Evolutionary conservation across 2,113 vertebrate genomes (phyloP), one percentile per base, ranked within the genome.

Genomic region (Prinia subflava): DNA sequence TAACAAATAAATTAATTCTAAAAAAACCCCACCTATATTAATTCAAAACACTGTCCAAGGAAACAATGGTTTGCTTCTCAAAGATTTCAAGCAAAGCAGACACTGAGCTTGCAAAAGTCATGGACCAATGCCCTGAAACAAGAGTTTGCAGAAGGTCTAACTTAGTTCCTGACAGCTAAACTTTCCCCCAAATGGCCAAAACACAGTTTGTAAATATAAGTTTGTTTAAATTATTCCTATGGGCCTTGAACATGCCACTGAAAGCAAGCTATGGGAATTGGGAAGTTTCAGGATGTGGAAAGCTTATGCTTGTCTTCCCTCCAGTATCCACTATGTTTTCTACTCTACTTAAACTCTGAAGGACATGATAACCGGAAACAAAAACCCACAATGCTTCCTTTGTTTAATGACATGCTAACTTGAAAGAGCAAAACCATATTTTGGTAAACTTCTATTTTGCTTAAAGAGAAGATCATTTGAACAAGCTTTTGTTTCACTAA

Each of bases 401-500:
- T 91, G 35, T 90, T 90, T 76, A 65, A 55, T 30, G 20, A 57
- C 35, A 89, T 2, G 14, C 14, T 41, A 69, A 55, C 55, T 79
- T 49, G 65, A 79, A 90, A 76, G 46, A 86, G 47, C 13, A 87
- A 94, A 90, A 8, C 7, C 20, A 4, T 68, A 20, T 69, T 83
- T 92, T 69, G 31, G 27, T 83, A 87, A 83, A 95, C 46, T 88
- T 53, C 14, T 50, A 30, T 68, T 87, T 93, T 69, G 21, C 37
- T 91, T 47, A 68, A 68, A 83, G 27, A 59, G 10, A 63, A 75
- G 14, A 71, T 17, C 7, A 87, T 79, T 91, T 71, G 53, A 89
- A 55, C 27, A 85, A 68, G 49, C 44, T 89, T 91, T 90, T 94
- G 47, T 88, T 93, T 88, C 39, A 59, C 53, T 93, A 53, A 90